Base-by-base conservation (phyloP, 2,888 invertebrate genomes). In the Mythimna lalbum region DNA sequence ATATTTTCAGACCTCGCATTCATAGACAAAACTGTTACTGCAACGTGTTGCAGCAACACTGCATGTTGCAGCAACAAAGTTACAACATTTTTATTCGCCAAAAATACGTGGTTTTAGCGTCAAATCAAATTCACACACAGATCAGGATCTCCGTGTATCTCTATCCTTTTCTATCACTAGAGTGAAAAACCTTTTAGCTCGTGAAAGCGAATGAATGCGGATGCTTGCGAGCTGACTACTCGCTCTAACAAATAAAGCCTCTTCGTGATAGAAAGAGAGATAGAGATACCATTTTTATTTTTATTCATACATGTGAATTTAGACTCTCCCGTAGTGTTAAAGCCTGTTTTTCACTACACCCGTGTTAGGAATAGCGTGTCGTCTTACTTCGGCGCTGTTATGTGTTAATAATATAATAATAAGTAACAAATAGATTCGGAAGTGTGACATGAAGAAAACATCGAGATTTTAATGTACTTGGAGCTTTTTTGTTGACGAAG, bases 371-470 rank as follows among this genome's bases (percentile, higher is more conserved):
- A 53, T 56, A 55, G 77, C 81, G 69, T 70, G 74, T 60, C 14
- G 63, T 62, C 68, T 67, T 68, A 75, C 50, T 57, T 67, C 85
- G 84, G 83, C 83, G 79, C 79, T 76, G 82, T 81, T 84, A 80
- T 82, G 80, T 83, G 81, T 89, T n/a, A 39, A 47, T 12, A 87
- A 84, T 65, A 84, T 86, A 85, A 82, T 77, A 56, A 56, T 67
- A 79, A 75, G 84, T 79, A 85, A 83, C 36, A 57, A 21, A 86
- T 81, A 88, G 81, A 90, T 84, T 91, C 83, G 79, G 85, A 49
- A 90, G 91, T 92, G 92, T 93, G 87, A 81, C 74, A 92, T 92
- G 90, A 49, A 77, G 56, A 91, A 80, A 90, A 93, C 91, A 92
- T 90, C 86, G 90, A 92, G 83, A 90, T 90, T 87, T 88, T 86